A percentile compares a stretch with the other conserved stretches of the same genome.
Conservation (phyloP, 2,797 vertebrate species). For the Enteromius thamalakanensis region DNA sequence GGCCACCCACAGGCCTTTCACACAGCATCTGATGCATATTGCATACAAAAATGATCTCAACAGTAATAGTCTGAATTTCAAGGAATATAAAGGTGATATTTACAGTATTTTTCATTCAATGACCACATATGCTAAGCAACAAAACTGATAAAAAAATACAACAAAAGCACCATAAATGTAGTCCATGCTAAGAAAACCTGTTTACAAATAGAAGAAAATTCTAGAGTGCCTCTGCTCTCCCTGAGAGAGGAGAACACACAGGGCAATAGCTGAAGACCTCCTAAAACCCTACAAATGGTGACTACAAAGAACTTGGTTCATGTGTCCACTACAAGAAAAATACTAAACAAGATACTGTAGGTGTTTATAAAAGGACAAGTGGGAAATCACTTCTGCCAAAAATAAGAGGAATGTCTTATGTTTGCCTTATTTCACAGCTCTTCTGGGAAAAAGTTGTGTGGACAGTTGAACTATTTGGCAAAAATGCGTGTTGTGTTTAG, state of each 20-base stretch:
- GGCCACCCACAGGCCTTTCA: not conserved
- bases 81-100: not conserved
- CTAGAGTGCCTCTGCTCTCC: not conserved
- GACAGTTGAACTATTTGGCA: not conserved
- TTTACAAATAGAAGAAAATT: not conserved
- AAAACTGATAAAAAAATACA: not conserved
- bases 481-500: not conserved
- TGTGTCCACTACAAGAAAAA: not conserved
- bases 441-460: not conserved
- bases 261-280: not conserved
- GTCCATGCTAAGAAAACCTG: not conserved
- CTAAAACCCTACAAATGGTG: not conserved
- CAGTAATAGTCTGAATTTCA: not conserved
- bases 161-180: not conserved
- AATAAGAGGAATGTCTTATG: not conserved
- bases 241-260: not conserved
- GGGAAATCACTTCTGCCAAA: not conserved
- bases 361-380: not conserved
- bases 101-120: not conserved
- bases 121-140: not conserved
- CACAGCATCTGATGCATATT: slow-evolving; percentile 6
- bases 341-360: not conserved
- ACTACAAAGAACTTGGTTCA: not conserved
- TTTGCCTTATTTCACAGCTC: not conserved
- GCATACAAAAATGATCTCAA: not conserved